Conservation (phyloP, 2,888 invertebrate genomes). For the Tetragonisca angustula region DNA sequence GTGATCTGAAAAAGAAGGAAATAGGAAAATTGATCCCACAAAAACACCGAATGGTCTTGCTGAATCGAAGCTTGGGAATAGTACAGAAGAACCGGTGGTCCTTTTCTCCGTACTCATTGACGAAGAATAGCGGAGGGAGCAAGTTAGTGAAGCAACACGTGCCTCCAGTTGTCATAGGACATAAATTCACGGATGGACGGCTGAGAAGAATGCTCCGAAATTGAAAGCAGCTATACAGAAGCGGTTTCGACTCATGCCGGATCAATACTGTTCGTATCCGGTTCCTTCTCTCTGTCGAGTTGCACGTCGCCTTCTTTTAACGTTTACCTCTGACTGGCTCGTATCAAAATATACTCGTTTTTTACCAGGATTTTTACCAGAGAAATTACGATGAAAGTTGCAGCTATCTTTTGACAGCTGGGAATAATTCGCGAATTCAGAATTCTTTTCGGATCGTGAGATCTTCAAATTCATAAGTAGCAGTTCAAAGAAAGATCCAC, state of each 20-base stretch:
- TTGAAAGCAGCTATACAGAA: constrained; percentile 61
- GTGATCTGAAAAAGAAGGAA: background rate
- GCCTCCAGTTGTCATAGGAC: constrained; percentile 34
- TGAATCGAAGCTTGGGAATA: background rate
- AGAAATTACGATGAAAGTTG: background rate
- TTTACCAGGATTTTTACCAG: background rate
- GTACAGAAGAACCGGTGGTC: background rate
- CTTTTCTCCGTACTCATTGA: background rate
- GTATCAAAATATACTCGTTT: constrained; percentile 22
- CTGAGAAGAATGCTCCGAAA: constrained; percentile 65
- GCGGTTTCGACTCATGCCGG: constrained; percentile 64
- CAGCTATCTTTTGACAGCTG: background rate
- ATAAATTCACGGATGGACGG: constrained; percentile 58
- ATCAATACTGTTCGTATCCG: constrained; percentile 71
- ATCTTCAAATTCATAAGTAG: background rate
- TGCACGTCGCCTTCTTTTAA: constrained; percentile 47
- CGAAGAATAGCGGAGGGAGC: background rate
- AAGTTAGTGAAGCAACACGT: constrained; percentile 56
- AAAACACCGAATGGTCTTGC: background rate
- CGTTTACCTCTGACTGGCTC: constrained; percentile 27
- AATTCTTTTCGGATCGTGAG: background rate
- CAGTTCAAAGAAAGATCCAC: background rate
- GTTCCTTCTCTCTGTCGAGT: constrained; percentile 53
- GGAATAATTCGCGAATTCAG: background rate
- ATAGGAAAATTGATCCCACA: background rate